Conservation (phyloP, 1,140 invertebrate species). For the Akabosia matsudoensis region DNA sequence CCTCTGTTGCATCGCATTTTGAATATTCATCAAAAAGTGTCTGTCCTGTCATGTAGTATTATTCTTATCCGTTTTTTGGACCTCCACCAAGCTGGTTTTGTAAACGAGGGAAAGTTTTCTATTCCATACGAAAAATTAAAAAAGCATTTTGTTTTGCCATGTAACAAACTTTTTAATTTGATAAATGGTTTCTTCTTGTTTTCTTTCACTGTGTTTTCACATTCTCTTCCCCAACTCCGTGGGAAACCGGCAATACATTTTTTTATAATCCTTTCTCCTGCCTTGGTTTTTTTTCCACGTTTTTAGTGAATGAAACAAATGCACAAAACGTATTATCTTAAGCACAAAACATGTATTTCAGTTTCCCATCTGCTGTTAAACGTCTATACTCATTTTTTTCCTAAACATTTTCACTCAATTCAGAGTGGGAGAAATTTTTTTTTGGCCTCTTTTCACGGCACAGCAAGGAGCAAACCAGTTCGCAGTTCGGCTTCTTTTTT, state of each 20-base stretch:
- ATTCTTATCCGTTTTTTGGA: too few species aligned
- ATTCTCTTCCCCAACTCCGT: background rate
- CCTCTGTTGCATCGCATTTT: too few species aligned
- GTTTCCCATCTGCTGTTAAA: background rate
- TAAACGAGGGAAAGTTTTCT: too few species aligned
- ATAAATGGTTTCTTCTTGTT: background rate
- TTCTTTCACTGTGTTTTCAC: too few species aligned
- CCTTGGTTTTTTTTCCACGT: background rate
- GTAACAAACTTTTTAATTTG: background rate
- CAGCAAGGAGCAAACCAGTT: conserved; percentile 7
- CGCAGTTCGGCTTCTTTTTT: background rate
- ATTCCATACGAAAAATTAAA: too few species aligned
- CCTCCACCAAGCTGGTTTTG: too few species aligned
- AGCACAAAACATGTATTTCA: too few species aligned
- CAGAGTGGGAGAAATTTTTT: background rate
- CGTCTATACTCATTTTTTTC: background rate
- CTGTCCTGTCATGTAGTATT: too few species aligned
- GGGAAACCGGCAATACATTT: background rate
- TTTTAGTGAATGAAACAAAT: background rate
- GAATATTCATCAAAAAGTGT: too few species aligned
- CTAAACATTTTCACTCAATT: background rate
- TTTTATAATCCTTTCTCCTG: background rate
- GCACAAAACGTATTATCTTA: too few species aligned
- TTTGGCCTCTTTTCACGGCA: background rate
- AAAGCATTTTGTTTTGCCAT: too few species aligned